A percentile compares a stretch with the other conserved stretches of the same genome.
Conservation (phyloP, 2,888 invertebrate species). For the Mesochorus sp. region DNA sequence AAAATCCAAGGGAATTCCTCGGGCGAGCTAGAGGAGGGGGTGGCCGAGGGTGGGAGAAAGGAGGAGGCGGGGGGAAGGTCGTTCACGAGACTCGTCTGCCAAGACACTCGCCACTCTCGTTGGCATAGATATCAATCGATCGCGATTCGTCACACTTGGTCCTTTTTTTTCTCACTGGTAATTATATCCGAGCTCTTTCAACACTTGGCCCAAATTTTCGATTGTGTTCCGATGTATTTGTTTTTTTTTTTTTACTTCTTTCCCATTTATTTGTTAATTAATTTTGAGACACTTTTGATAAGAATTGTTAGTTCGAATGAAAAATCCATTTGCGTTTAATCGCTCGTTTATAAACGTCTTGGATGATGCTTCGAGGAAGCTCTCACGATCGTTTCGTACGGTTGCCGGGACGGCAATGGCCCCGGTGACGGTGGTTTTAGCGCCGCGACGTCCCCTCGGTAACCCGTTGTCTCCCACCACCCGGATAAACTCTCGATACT, state of each 20-base stretch:
- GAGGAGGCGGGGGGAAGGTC: slow-evolving; percentile 35
- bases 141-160: slow-evolving; percentile 15
- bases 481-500: slow-evolving; percentile 30
- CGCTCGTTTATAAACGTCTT: background rate
- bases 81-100: slow-evolving; percentile 27
- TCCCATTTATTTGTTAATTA: background rate
- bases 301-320: too few species aligned
- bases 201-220: background rate
- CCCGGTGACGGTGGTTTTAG: slow-evolving; percentile 74
- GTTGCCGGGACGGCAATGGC: slow-evolving; percentile 79
- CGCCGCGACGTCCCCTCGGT: slow-evolving; percentile 74
- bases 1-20: slow-evolving; percentile 51
- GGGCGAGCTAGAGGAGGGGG: background rate
- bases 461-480: slow-evolving; percentile 70
- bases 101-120: slow-evolving; percentile 7
- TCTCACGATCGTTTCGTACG: slow-evolving; percentile 72
- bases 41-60: background rate
- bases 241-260: background rate
- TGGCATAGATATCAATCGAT: slow-evolving; percentile 16
- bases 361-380: slow-evolving; percentile 38
- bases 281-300: too few species aligned
- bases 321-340: too few species aligned
- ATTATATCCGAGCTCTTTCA: slow-evolving; percentile 26
- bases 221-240: slow-evolving; percentile 20
- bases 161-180: slow-evolving; percentile 17